These are phyloP conservation scores for Pelusios castaneus DNA, from an alignment of 2,113 vertebrate genomes.

Conservation along the genomic window DNA sequence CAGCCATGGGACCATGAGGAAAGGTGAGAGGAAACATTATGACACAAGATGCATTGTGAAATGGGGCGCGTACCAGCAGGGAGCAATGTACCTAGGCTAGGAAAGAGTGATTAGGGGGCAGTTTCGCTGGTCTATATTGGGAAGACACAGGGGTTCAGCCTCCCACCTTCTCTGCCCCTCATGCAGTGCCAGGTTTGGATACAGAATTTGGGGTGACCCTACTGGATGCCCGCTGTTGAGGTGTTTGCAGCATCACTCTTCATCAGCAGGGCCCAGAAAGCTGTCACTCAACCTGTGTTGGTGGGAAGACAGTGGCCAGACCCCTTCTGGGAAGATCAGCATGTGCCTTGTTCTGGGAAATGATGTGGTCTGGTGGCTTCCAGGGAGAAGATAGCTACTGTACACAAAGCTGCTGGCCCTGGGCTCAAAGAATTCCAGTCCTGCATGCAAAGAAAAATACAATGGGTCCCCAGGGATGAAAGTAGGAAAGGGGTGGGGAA, in stretches of 20 bases:
- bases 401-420: not conserved
- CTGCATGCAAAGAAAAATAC: not conserved
- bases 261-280: not conserved
- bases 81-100: accelerated
- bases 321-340: not conserved
- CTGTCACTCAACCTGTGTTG: not conserved
- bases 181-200: not conserved
- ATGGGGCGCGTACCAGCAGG: accelerated
- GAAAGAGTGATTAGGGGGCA: not conserved
- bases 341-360: not conserved
- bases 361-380: not conserved
- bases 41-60: not conserved
- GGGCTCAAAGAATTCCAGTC: not conserved
- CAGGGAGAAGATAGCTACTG: not conserved
- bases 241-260: not conserved
- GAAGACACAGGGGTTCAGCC: not conserved
- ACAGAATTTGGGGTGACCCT: not conserved
- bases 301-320: not conserved
- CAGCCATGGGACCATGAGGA: not conserved
- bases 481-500: not conserved
- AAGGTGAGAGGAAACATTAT: not conserved
- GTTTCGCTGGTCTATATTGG: not conserved
- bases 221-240: not conserved
- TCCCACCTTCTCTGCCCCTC: accelerated
- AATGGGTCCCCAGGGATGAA: not conserved